Evolutionary conservation across 35 echinoderm and acorn worm species (phyloP).

Genomic region (Ophioderma brevispina): DNA sequence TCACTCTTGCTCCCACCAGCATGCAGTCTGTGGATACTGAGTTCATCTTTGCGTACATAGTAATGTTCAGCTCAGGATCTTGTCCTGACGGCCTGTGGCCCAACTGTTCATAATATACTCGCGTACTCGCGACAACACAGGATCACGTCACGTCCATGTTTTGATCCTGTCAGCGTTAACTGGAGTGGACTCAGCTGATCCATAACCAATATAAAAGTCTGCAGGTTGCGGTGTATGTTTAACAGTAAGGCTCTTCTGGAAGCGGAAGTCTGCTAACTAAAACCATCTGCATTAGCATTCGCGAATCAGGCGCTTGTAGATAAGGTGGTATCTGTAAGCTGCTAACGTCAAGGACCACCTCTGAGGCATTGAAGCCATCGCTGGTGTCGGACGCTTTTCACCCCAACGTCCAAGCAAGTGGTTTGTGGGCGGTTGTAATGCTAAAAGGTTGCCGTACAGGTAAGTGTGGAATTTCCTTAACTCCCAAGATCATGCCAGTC

Average conservation of each 20-base stretch:
- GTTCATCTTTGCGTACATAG: conserved; percentile 19
- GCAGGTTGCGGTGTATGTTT: background rate
- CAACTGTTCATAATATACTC: conserved; percentile 4
- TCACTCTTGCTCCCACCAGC: conserved; percentile 40
- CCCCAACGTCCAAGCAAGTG: conserved; percentile 47
- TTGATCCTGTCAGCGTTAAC: background rate
- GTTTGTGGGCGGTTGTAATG: conserved; percentile 44
- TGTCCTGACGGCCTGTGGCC: background rate
- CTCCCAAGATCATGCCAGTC: conserved; percentile 49
- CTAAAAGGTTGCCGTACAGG: conserved; percentile 25
- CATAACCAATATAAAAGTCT: background rate
- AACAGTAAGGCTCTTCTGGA: background rate
- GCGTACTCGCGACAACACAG: too few species aligned
- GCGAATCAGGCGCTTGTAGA: conserved; percentile 6
- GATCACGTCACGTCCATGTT: background rate
- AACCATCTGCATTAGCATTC: conserved; percentile 48
- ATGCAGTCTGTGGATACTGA: conserved; percentile 43
- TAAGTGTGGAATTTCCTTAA: conserved; percentile 73
- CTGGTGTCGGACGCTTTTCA: conserved; percentile 9
- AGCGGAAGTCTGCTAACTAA: conserved; percentile 51
- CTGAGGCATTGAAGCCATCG: conserved; percentile 38
- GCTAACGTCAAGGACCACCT: too few species aligned
- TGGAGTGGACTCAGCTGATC: background rate
- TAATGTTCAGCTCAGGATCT: conserved; percentile 1
- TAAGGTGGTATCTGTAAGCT: conserved; percentile 34